A percentile compares a stretch with the other conserved stretches of the same genome.
Evolutionary conservation across 2,888 invertebrate genomes (phyloP).

Genomic region (Isoperla grammatica): DNA sequence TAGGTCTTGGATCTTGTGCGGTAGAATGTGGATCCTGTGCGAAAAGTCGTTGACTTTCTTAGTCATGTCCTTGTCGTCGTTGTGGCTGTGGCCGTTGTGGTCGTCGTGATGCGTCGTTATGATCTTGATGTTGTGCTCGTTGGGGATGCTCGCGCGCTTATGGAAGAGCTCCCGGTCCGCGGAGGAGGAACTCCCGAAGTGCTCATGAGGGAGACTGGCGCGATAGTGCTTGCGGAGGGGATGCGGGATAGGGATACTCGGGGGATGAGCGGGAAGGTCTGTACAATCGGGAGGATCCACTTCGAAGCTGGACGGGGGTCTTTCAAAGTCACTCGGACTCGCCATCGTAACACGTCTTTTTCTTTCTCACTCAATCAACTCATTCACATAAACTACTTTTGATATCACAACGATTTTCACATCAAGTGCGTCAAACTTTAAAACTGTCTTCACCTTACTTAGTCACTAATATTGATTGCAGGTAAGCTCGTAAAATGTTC

Average conservation of each 20-base stretch:
- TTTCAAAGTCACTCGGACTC: not conserved
- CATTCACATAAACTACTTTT: no score
- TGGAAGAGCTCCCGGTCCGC: slow-evolving; percentile 7
- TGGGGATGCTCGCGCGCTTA: slow-evolving; percentile 18
- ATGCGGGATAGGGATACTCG: slow-evolving; percentile 23
- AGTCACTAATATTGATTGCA: no score
- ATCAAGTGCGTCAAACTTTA: no score
- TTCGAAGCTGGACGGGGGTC: slow-evolving; percentile 8
- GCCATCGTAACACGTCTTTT: no score
- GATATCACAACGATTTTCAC: no score
- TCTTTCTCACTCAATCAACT: no score
- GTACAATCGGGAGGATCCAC: slow-evolving; percentile 1
- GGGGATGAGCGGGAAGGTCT: not conserved
- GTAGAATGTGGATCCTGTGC: slow-evolving; percentile 9
- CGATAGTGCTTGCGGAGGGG: not conserved
- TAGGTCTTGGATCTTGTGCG: not conserved
- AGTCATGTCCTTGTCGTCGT: slow-evolving; percentile 16
- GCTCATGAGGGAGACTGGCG: slow-evolving; percentile 21
- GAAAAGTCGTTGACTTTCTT: slow-evolving; percentile 19
- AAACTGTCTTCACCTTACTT: no score
- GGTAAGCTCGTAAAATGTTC: no score
- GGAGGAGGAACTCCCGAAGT: slow-evolving; percentile 23
- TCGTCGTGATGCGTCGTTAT: slow-evolving; percentile 26
- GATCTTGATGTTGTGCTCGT: slow-evolving; percentile 29
- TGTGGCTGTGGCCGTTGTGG: slow-evolving; percentile 28